Evolutionary conservation across 2,113 vertebrate genomes (phyloP), one percentile per base, ranked within the genome.

Genomic region (Coturnix japonica): DNA sequence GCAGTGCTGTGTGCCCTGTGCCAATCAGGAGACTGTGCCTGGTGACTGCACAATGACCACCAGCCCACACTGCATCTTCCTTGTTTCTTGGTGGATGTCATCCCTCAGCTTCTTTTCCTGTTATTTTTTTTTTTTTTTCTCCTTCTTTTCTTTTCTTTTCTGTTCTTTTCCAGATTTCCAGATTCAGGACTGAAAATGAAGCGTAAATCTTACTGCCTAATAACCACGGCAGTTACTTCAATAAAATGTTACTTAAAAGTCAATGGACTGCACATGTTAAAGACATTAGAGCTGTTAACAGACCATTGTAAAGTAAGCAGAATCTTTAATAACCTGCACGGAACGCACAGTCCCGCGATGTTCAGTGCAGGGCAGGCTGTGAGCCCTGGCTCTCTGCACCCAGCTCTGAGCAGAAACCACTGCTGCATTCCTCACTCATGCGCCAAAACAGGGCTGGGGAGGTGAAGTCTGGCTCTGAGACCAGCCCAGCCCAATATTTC

Each of bases 131-230:
- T 41, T 6, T 14, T 75, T 82, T 87, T 74, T 47, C 56, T 39
- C 43, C 26, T 15, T 12, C 46, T 54, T 46, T 41, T 67, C 51
- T 7, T 15, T 78, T 44, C 53, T 43, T 56, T 41, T 31, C 46
- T 69, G 26, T 47, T 51, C 33, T 88, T 84, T 53, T 64, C 94
- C 93, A 94, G 93, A 86, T 94, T 96, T 96, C 96, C 96, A 97
- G 94, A 96, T 94, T 97, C 88, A 85, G 89, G 96, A 96, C 96
- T 95, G 97, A 98, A 98, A 98, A 98, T 97, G 97, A 98, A 98
- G 98, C 97, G 97, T 97, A 98, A 98, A 98, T 98, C 98, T 98
- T 98, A 98, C 96, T 91, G 97, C 97, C 98, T 98, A 98, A 98
- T 98, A 98, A 98, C 97, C 97, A 78, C 96, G 96, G 97, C 97